Percentiles rank a stretch among this genome's conserved stretches.
phyloP scores from a whole-genome alignment of 2,113 vertebrate species.

The Rousettus leschenaultii region DNA sequence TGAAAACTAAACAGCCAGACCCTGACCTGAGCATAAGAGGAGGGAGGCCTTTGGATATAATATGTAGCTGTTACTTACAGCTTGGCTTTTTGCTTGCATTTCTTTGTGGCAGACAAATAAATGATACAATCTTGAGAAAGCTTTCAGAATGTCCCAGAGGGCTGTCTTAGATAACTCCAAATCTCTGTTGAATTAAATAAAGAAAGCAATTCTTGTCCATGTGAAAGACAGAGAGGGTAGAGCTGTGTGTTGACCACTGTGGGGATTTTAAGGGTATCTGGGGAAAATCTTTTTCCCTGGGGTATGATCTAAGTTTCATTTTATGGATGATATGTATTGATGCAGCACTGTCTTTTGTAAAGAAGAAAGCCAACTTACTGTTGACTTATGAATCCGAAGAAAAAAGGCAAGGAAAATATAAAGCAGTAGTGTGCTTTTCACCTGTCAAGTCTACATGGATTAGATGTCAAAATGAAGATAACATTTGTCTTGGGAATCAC shows the following conservation, averaged over 20 bases:
- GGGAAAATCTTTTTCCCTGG: constrained; percentile 46
- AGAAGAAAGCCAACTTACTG: constrained; percentile 33
- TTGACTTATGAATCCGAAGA: constrained; percentile 45
- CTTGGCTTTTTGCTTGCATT: constrained; percentile 49
- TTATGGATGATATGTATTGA: constrained; percentile 41
- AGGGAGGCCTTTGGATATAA: not conserved
- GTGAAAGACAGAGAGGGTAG: not conserved
- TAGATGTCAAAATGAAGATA: constrained; percentile 59
- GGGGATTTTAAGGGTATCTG: constrained; percentile 46
- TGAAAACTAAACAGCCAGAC: constrained; percentile 15
- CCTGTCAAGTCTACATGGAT: constrained; percentile 51
- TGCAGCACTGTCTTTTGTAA: constrained; percentile 38
- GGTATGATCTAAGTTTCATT: constrained; percentile 36
- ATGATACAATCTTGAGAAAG: constrained; percentile 62
- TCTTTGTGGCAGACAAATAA: constrained; percentile 58
- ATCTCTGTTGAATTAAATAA: constrained; percentile 55
- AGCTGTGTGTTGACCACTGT: constrained; percentile 27
- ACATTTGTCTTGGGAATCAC: constrained; percentile 59
- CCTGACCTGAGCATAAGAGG: constrained; percentile 5
- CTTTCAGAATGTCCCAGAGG: constrained; percentile 52
- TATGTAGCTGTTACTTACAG: constrained; percentile 31
- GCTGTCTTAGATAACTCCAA: constrained; percentile 54
- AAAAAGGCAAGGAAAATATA: constrained; percentile 34
- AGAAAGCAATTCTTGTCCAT: constrained; percentile 54
- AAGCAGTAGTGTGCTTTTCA: constrained; percentile 35